Evolutionary conservation across 1,140 invertebrate species (phyloP), one percentile per base, ranked within the genome.

Genomic region (Lepidurus packardi): DNA sequence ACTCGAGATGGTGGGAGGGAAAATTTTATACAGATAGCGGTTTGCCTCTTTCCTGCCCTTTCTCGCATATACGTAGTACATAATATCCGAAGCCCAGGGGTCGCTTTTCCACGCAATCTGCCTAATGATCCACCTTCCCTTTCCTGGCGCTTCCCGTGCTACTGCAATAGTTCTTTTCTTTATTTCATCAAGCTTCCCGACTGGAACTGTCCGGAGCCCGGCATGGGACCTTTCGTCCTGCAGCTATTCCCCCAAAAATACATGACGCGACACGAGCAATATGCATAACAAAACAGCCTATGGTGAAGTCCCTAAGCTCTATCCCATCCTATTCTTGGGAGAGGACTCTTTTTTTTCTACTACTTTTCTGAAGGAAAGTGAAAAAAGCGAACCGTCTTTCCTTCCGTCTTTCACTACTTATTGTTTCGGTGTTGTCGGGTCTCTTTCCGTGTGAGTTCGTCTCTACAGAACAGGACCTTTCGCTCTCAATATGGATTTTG

Each of bases 81-180:
- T 7, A 65, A 34, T 4, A 34, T 34, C 21, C 53, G 53, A 21
- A 4, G 7, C 53, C 53, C 53, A 65, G 7, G 13, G 53, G 53
- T 65, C 7, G 53, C 16, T 21, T 65, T 65, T 16, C 21, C 45
- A 65, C 78, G 45, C 45, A 76, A 73, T 73, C 81, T 77, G 75
- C 78, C 74, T 73, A 80, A 77, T 75, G 77, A 73, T 73, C 81
- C 78, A 78, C 41, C 73, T 43, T 25, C 44, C 42, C 74, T 73
- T 80, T 79, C 43, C 44, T 76, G 73, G 24, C 78, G 13, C 76
- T 78, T 77, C 78, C 53, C 78, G n/a, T 45, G 43, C 44, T 77
- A 45, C 76, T 53, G 21, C 47, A 21, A 42, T 1, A 43, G 8
- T 5, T 1, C n/a, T 16, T 45, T 45, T 65, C 9, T 53, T 78